Percentiles rank a stretch among this genome's conserved stretches.
Evolutionary conservation across 2,797 vertebrate species (phyloP).

Genomic region (Neomorphus geoffroyi): DNA sequence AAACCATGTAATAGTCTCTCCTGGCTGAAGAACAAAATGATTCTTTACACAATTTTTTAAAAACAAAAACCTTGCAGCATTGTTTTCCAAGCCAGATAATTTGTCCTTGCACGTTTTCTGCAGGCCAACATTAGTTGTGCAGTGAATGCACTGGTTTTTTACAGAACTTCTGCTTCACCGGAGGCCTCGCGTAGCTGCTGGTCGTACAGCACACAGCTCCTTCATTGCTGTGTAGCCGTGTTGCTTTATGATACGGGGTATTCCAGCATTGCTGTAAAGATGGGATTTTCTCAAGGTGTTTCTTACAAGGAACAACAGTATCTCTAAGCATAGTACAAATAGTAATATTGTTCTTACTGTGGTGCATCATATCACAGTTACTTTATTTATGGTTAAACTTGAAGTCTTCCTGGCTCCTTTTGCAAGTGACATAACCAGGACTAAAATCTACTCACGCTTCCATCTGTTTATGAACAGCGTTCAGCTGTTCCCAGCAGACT

Average conservation of each 20-base stretch:
- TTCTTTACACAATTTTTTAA: neutral
- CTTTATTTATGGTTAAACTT: neutral
- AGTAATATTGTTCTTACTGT: neutral
- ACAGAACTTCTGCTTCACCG: neutral
- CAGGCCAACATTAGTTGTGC: neutral
- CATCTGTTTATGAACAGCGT: neutral
- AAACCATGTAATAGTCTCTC: neutral
- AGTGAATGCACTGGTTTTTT: neutral
- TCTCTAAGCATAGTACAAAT: neutral
- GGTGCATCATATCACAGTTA: neutral
- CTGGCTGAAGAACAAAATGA: neutral
- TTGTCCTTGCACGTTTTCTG: neutral
- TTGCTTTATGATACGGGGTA: neutral
- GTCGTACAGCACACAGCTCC: neutral
- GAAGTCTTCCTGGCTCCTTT: neutral
- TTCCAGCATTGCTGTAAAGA: neutral
- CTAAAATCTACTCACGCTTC: neutral
- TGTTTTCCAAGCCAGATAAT: neutral
- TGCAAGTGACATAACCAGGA: neutral
- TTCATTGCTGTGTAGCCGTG: neutral
- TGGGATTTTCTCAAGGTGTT: neutral
- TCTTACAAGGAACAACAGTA: neutral
- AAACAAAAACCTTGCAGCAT: neutral
- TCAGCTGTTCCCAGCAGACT: neutral
- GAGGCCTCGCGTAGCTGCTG: neutral